Evolutionary conservation across 2,113 vertebrate genomes (phyloP).

Genomic region (Pungitius pungitius): DNA sequence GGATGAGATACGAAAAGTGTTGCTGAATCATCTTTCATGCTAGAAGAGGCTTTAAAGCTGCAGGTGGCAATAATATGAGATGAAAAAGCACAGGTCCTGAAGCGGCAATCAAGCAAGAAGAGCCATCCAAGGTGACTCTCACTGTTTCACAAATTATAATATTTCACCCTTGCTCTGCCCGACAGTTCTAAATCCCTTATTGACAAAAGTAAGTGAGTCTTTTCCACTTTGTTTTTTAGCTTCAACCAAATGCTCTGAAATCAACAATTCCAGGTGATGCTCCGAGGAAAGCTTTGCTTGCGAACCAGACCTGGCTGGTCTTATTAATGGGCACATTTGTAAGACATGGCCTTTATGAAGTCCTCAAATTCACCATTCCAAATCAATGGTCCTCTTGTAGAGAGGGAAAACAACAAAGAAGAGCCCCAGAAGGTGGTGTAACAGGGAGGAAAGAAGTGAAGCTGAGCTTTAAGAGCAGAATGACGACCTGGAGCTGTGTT

Average conservation of each 20-base stretch:
- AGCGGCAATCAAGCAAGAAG: slow-evolving; percentile 57
- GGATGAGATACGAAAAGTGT: background rate
- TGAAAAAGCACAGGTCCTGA: slow-evolving; percentile 41
- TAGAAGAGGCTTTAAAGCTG: slow-evolving; percentile 42
- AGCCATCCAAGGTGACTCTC: slow-evolving; percentile 63
- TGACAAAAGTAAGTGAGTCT: slow-evolving; percentile 46
- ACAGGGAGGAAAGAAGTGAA: slow-evolving; percentile 31
- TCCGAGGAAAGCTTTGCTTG: slow-evolving; percentile 16
- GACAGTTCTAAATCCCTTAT: slow-evolving; percentile 48
- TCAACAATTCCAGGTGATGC: slow-evolving; percentile 16
- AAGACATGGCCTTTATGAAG: slow-evolving; percentile 27
- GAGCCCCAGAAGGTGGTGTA: slow-evolving; percentile 30
- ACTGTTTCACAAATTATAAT: slow-evolving; percentile 60
- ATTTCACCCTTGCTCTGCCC: slow-evolving; percentile 51
- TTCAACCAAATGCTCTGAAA: slow-evolving; percentile 38
- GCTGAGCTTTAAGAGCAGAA: slow-evolving; percentile 33
- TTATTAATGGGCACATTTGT: slow-evolving; percentile 8
- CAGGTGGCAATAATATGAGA: slow-evolving; percentile 22
- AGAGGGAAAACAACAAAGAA: slow-evolving; percentile 1
- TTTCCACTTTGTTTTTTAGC: slow-evolving; percentile 42
- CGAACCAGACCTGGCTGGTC: background rate
- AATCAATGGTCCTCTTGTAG: slow-evolving; percentile 29
- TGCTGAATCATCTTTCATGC: slow-evolving; percentile 33
- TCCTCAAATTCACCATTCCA: slow-evolving; percentile 7
- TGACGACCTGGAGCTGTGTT: slow-evolving; percentile 57